Evolutionary conservation across 2,797 vertebrate genomes (phyloP).

Genomic region (Xiphorhynchus erythropygius): DNA sequence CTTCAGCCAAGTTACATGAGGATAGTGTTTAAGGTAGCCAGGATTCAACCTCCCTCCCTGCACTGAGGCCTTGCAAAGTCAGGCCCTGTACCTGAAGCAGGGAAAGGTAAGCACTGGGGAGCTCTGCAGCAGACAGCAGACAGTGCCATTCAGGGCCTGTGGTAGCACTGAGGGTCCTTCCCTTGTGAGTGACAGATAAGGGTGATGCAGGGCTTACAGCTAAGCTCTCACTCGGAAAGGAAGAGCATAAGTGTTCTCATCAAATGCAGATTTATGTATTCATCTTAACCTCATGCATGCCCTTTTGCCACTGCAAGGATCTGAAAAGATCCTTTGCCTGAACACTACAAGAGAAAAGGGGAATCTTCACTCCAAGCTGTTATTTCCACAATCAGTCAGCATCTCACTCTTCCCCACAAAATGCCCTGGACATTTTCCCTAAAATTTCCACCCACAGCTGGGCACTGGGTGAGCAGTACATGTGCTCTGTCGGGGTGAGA

Average conservation of each 20-base stretch:
- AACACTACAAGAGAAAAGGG: background rate
- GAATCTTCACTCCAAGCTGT: background rate
- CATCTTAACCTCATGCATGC: background rate
- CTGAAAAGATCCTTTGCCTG: background rate
- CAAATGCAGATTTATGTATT: background rate
- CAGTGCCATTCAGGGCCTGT: background rate
- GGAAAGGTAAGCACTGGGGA: background rate
- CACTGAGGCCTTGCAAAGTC: background rate
- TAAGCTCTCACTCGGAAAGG: background rate
- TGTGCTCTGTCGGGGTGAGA: rapidly evolving
- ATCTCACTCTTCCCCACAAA: background rate
- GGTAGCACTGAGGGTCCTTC: background rate
- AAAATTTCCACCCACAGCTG: background rate
- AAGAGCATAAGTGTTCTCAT: background rate
- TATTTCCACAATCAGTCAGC: background rate
- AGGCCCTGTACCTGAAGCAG: background rate
- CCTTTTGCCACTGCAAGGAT: rapidly evolving
- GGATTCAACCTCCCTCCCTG: background rate
- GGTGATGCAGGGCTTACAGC: background rate
- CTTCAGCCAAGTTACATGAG: background rate
- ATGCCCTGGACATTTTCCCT: rapidly evolving
- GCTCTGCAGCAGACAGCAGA: background rate
- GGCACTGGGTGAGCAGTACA: background rate
- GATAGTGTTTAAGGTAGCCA: background rate
- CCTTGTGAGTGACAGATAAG: background rate